Evolutionary conservation across 2,113 vertebrate species (phyloP).

Genomic region (Syngnathoides biaculeatus): DNA sequence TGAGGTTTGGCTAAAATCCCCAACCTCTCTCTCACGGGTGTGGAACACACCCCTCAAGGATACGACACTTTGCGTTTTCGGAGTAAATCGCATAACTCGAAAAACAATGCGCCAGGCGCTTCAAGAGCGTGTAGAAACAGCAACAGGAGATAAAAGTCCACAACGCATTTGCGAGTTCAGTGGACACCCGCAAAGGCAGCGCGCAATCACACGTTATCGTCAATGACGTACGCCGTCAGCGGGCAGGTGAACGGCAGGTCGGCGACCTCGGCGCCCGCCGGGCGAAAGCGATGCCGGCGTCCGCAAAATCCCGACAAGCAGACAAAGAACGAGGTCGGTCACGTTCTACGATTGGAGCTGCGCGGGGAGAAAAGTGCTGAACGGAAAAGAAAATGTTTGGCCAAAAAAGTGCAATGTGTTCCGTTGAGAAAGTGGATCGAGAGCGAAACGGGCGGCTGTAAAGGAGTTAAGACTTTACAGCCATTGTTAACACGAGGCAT

Average conservation of each 20-base stretch:
- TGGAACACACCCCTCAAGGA: constrained; percentile 22
- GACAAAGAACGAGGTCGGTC: not conserved
- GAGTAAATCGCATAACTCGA: constrained; percentile 38
- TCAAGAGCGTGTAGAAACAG: not conserved
- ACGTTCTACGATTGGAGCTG: not conserved
- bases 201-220: constrained; percentile 12
- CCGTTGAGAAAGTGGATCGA: constrained; percentile 8
- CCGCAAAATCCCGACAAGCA: not conserved
- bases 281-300: not conserved
- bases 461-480: constrained; percentile 34
- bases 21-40: constrained; percentile 26
- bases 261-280: constrained; percentile 33
- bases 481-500: constrained; percentile 33
- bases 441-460: constrained; percentile 20
- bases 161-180: constrained; percentile 15
- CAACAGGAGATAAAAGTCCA: constrained; percentile 10
- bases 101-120: constrained; percentile 21
- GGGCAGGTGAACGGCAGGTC: constrained; percentile 30
- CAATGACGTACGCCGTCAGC: constrained; percentile 12
- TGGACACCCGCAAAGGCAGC: constrained; percentile 24
- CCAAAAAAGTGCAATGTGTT: not conserved
- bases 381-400: not conserved
- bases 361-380: not conserved
- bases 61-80: constrained; percentile 36
- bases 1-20: constrained; percentile 24